Percentiles rank a stretch among this genome's conserved stretches.
Evolutionary conservation across 2,888 invertebrate genomes (phyloP).

Genomic region (Augiades crinisus): DNA sequence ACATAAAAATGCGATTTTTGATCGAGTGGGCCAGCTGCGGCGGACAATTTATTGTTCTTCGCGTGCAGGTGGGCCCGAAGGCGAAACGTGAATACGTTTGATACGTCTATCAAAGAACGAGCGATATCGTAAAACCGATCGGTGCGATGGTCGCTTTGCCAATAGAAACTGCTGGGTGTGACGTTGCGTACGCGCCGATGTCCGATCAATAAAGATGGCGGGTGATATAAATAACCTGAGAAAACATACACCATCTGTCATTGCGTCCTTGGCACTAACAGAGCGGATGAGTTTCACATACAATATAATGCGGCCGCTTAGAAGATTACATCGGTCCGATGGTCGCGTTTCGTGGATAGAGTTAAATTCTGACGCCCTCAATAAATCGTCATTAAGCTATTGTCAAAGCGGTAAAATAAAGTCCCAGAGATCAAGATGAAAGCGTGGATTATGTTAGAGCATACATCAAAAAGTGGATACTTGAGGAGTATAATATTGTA

Average conservation of each 20-base stretch:
- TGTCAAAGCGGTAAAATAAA: conserved; percentile 43
- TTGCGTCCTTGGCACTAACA: conserved; percentile 45
- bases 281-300: conserved; percentile 30
- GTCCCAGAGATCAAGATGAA: conserved; percentile 47
- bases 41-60: conserved; percentile 60
- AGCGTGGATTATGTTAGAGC: conserved; percentile 47
- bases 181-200: conserved; percentile 55
- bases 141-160: conserved; percentile 59
- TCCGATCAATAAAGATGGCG: conserved; percentile 59
- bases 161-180: conserved; percentile 64
- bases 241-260: conserved; percentile 49
- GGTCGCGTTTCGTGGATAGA: conserved; percentile 15
- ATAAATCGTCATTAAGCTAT: conserved; percentile 52
- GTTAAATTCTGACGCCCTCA: conserved; percentile 32
- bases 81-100: conserved; percentile 37
- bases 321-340: conserved; percentile 29
- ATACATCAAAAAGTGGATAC: conserved; percentile 56
- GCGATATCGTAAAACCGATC: conserved; percentile 44
- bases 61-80: conserved; percentile 50
- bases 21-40: conserved; percentile 62
- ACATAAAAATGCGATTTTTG: conserved; percentile 72
- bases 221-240: conserved; percentile 49
- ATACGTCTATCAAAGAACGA: conserved; percentile 44
- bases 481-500: conserved; percentile 48
- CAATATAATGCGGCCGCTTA: conserved; percentile 32